phyloP scores from a whole-genome alignment of 1,140 invertebrate genomes.

The Centruroides sculpturatus region DNA sequence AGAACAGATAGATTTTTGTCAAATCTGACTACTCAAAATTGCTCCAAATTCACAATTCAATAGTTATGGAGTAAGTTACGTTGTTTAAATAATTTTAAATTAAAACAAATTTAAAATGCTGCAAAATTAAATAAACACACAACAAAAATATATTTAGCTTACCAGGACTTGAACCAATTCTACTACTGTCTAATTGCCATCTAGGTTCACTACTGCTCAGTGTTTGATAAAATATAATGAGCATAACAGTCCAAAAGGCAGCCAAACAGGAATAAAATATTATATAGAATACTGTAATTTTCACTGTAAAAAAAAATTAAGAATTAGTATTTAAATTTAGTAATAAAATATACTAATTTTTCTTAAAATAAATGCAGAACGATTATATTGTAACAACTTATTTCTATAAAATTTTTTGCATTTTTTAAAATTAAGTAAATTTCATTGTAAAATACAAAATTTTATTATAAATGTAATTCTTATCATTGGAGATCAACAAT shows the following conservation, averaged over 20 bases:
- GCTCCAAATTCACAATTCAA: too few species aligned
- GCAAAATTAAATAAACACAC: neutral
- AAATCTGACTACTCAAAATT: too few species aligned
- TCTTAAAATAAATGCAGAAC: neutral
- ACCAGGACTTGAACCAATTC: constrained; percentile 87
- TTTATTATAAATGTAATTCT: too few species aligned
- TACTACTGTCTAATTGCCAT: constrained; percentile 62
- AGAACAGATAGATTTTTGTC: too few species aligned
- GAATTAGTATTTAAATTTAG: neutral
- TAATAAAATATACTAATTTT: constrained; percentile 1
- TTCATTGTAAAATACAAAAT: neutral
- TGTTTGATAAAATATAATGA: constrained; percentile 86
- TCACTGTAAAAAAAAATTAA: constrained; percentile 47
- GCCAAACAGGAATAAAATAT: constrained; percentile 78
- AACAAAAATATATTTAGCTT: constrained; percentile 19
- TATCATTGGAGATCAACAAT: too few species aligned
- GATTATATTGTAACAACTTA: neutral
- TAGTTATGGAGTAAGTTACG: too few species aligned
- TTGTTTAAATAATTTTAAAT: too few species aligned
- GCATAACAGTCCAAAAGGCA: constrained; percentile 72
- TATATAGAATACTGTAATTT: constrained; percentile 84
- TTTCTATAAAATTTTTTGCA: neutral
- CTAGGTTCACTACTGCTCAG: constrained; percentile 69
- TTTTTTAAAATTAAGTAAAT: constrained; percentile 20
- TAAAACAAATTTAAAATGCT: too few species aligned